Conservation (phyloP, 2,113 vertebrate genomes). For the Neolamprologus hecqui region DNA sequence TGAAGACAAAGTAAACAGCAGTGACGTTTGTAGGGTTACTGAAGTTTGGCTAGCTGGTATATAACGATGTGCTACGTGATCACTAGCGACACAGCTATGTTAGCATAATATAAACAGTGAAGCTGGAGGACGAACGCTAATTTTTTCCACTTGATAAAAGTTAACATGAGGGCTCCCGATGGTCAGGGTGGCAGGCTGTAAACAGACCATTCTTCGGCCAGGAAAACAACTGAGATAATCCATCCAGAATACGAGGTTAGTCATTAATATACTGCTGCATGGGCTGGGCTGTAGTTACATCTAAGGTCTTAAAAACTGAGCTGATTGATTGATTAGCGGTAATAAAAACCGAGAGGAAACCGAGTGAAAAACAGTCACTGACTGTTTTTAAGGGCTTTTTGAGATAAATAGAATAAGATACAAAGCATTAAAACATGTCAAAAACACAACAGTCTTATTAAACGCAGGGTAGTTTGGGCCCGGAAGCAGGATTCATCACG, state of each 20-base stretch:
- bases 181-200: background rate
- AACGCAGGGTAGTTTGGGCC: background rate
- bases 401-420: background rate
- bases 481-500: background rate
- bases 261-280: background rate
- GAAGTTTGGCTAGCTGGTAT: background rate
- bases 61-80: background rate
- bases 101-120: background rate
- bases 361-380: background rate
- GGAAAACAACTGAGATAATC: background rate
- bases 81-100: background rate
- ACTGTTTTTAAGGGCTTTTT: background rate
- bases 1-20: background rate
- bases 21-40: background rate
- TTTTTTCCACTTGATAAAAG: background rate
- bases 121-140: background rate
- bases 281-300: background rate
- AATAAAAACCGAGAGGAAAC: background rate
- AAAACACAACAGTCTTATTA: background rate
- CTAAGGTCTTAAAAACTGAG: background rate
- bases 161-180: background rate
- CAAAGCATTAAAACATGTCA: background rate
- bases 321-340: background rate
- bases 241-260: background rate
- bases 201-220: background rate